phyloP scores from a whole-genome alignment of 2,797 vertebrate species.

The Cirrhinus molitorella region DNA sequence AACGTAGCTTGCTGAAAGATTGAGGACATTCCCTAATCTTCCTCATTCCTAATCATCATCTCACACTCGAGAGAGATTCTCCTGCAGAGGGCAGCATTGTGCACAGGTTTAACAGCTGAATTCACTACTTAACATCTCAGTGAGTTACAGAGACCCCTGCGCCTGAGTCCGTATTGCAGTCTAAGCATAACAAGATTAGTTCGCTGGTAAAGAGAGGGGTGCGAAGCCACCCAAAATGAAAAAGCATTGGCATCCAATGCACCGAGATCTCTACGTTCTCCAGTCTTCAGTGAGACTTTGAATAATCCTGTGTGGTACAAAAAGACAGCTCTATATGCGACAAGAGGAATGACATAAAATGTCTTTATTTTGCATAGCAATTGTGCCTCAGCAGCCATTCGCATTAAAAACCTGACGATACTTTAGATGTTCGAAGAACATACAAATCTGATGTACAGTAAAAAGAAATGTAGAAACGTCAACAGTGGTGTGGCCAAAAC shows the following conservation, averaged over 20 bases:
- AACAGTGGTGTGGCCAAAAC: conserved; percentile 34
- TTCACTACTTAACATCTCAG: not conserved
- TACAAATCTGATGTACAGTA: conserved; percentile 57
- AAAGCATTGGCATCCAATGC: conserved; percentile 25
- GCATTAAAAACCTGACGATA: conserved; percentile 35
- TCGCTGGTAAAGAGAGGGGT: conserved; percentile 1
- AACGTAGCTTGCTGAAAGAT: conserved; percentile 58
- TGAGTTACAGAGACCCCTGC: not conserved
- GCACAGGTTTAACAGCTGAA: conserved; percentile 16
- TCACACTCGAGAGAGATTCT: conserved; percentile 34
- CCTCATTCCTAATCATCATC: conserved; percentile 59
- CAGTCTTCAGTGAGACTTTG: conserved; percentile 26
- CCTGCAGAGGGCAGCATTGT: conserved; percentile 77
- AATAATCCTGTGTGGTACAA: conserved; percentile 14
- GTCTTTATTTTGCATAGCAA: conserved; percentile 70
- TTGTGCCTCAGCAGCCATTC: conserved; percentile 61
- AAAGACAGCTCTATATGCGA: conserved; percentile 18
- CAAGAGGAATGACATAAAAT: conserved; percentile 10
- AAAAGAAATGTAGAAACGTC: conserved; percentile 46
- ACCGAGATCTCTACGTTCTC: conserved; percentile 46
- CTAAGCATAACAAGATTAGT: conserved; percentile 3
- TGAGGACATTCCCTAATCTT: conserved; percentile 56
- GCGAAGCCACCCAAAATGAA: conserved; percentile 25
- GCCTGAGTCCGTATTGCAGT: conserved; percentile 5
- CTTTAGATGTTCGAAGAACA: conserved; percentile 49